phyloP scores from a whole-genome alignment of 2,797 vertebrate species.

The Cheracebus regulus region DNA sequence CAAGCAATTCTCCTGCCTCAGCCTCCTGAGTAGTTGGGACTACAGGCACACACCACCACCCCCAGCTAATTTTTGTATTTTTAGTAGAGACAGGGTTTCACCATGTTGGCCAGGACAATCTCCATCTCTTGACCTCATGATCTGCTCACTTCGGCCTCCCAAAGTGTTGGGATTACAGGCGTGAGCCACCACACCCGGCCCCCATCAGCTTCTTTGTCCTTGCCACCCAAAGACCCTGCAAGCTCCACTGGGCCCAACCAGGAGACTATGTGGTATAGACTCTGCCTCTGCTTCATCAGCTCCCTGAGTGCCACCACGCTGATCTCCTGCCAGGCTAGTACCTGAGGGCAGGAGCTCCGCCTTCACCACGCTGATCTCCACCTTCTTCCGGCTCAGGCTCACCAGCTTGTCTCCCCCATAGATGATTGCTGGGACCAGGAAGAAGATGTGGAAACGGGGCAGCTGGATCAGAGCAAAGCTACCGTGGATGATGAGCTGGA shows the following conservation, averaged over 20 bases:
- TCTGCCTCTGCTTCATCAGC: not conserved
- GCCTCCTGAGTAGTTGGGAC: not conserved
- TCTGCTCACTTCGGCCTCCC: not conserved
- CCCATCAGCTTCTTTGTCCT: not conserved
- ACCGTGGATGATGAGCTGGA: constrained; percentile 94
- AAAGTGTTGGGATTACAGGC: not conserved
- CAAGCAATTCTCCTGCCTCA: not conserved
- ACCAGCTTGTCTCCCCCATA: constrained; percentile 94
- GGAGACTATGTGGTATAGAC: not conserved
- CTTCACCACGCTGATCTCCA: constrained; percentile 93
- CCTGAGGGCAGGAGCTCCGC: constrained; percentile 81
- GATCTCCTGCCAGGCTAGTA: not conserved
- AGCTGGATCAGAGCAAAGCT: constrained; percentile 94
- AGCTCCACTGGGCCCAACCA: not conserved
- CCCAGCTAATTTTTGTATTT: not conserved
- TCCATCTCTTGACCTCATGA: not conserved
- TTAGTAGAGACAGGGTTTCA: not conserved
- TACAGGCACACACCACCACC: not conserved
- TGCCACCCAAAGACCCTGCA: not conserved
- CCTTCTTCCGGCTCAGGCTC: constrained; percentile 96
- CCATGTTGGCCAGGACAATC: not conserved
- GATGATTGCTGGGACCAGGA: constrained; percentile 93
- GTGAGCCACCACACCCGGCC: not conserved
- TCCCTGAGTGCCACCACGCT: not conserved
- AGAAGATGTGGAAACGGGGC: constrained; percentile 94